Percentiles rank a stretch among this genome's conserved stretches.
Evolutionary conservation across 1,140 invertebrate genomes (phyloP).

Genomic region (Ceratina australensis): DNA sequence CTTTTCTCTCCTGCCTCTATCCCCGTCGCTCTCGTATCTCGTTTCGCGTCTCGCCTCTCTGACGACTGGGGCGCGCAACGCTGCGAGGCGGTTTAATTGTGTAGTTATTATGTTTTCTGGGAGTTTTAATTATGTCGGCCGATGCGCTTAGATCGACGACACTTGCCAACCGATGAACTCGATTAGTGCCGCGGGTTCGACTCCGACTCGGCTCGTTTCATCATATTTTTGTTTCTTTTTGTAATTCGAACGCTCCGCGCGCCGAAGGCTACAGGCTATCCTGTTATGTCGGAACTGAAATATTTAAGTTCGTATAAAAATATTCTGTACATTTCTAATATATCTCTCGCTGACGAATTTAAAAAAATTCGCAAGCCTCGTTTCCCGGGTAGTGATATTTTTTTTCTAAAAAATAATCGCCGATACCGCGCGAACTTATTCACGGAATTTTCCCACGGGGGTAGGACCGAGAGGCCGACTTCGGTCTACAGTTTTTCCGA

Average conservation of each 20-base stretch:
- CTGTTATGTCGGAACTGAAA: too few species aligned
- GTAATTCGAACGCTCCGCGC: too few species aligned
- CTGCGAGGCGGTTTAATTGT: slow-evolving; percentile 47
- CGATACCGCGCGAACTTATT: slow-evolving; percentile 20
- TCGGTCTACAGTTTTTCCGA: slow-evolving; percentile 25
- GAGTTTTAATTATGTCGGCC: slow-evolving; percentile 52
- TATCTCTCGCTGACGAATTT: background rate
- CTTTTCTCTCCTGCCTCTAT: background rate
- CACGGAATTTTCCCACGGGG: background rate
- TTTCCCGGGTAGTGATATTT: background rate
- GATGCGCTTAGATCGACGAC: slow-evolving; percentile 41
- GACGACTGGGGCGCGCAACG: slow-evolving; percentile 15
- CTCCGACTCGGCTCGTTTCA: too few species aligned
- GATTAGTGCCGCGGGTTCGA: too few species aligned
- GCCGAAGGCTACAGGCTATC: too few species aligned
- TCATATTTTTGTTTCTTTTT: too few species aligned
- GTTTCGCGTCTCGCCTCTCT: background rate
- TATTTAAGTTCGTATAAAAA: too few species aligned
- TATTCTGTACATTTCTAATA: too few species aligned
- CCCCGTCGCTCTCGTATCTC: background rate
- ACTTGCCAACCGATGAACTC: slow-evolving; percentile 7
- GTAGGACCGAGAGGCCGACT: too few species aligned
- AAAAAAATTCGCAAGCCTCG: slow-evolving; percentile 1
- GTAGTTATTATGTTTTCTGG: slow-evolving; percentile 51
- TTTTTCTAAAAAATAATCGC: slow-evolving; percentile 7